phyloP scores from a whole-genome alignment of 1,140 invertebrate species.

The Pemphigus obesinymphae region DNA sequence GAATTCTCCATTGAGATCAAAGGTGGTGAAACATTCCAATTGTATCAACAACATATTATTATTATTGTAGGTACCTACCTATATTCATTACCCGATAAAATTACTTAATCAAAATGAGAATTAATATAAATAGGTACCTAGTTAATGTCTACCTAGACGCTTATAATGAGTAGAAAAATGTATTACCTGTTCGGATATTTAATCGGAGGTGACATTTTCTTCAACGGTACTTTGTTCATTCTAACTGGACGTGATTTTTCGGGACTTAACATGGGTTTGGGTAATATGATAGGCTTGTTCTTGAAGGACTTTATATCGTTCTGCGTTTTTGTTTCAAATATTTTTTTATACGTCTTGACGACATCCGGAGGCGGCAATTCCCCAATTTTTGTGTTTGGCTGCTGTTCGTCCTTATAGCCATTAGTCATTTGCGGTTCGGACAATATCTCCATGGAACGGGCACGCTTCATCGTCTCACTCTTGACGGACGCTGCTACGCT shows the following conservation, averaged over 20 bases:
- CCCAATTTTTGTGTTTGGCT: constrained; percentile 58
- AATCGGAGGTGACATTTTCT: constrained; percentile 15
- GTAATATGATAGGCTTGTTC: constrained; percentile 36
- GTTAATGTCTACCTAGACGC: no score
- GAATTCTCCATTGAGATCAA: no score
- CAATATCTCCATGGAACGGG: constrained; percentile 75
- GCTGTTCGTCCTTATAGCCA: constrained; percentile 33
- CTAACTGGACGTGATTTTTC: constrained; percentile 3
- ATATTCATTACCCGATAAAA: no score
- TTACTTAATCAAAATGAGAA: no score
- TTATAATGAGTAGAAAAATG: no score
- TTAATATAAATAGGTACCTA: background rate
- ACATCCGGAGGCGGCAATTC: constrained; percentile 79
- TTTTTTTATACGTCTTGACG: constrained; percentile 74
- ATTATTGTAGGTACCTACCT: no score
- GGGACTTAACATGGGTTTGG: constrained; percentile 18
- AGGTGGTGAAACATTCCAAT: no score
- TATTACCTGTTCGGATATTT: constrained; percentile 36
- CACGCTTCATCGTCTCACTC: constrained; percentile 62
- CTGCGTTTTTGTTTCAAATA: constrained; percentile 61
- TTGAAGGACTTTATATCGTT: constrained; percentile 18
- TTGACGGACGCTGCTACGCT: background rate
- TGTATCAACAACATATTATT: no score
- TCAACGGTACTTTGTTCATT: background rate
- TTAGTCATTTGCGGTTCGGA: constrained; percentile 56